A percentile compares a stretch with the other conserved stretches of the same genome.
Evolutionary conservation across 2,797 vertebrate species (phyloP).

Genomic region (Helicolenus hilgendorfi): DNA sequence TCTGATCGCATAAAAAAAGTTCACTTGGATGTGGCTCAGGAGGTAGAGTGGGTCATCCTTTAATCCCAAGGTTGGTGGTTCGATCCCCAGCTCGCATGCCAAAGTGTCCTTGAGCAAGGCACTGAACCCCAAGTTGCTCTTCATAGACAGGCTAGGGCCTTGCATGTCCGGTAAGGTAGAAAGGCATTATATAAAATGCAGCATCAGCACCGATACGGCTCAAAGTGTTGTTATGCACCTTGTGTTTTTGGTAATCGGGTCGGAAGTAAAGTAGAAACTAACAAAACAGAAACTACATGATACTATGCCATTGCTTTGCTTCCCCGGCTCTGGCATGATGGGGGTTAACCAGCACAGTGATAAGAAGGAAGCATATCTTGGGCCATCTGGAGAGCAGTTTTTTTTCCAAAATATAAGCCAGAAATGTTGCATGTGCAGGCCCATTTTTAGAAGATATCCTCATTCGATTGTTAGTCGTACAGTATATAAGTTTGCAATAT

Average conservation of each 20-base stretch:
- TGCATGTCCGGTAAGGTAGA: neutral
- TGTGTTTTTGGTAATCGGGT: neutral
- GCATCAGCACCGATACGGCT: neutral
- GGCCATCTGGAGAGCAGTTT: constrained; percentile 23
- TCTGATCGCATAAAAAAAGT: no score
- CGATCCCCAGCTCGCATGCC: no score
- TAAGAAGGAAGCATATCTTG: constrained; percentile 7
- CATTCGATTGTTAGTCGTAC: neutral
- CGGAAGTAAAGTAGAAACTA: neutral
- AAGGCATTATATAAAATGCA: neutral
- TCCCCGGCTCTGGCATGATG: neutral
- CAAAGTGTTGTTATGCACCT: neutral
- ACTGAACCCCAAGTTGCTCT: neutral
- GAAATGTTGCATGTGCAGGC: neutral
- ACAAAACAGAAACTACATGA: neutral
- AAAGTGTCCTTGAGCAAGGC: neutral
- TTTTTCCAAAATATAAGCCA: neutral
- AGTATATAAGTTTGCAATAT: neutral
- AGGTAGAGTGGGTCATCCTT: neutral
- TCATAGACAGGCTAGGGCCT: neutral
- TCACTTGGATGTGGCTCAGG: no score
- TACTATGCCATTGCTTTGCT: neutral
- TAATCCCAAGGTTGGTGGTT: neutral
- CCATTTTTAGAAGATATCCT: neutral
- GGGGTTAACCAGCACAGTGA: constrained; percentile 4